These are phyloP conservation scores for Rafetus swinhoei DNA, from an alignment of 2,113 vertebrate genomes.

Conservation along the genomic window DNA sequence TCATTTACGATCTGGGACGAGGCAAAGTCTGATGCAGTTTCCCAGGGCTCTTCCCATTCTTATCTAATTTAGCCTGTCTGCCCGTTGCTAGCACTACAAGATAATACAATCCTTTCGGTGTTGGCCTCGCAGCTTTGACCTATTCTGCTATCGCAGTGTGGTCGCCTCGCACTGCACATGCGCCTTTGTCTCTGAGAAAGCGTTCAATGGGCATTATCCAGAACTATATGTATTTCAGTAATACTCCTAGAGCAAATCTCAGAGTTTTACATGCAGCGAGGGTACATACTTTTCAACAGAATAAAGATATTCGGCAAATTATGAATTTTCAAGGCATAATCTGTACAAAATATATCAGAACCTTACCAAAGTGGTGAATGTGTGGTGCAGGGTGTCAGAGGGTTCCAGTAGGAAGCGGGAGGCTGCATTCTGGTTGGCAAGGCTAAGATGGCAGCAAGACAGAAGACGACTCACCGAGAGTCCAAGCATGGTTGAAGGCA, in stretches of 20 bases:
- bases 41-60: not conserved
- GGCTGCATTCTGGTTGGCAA: not conserved
- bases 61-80: not conserved
- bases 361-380: no score
- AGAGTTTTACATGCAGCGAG: no score
- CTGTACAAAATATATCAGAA: no score
- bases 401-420: not conserved
- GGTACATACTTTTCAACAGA: no score
- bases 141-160: not conserved
- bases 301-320: no score
- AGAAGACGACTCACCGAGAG: not conserved
- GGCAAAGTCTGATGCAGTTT: rapidly evolving
- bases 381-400: no score
- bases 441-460: not conserved
- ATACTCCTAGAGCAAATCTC: no score
- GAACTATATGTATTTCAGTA: no score
- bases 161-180: rapidly evolving
- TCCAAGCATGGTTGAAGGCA: not conserved
- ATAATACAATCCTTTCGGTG: rapidly evolving
- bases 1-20: not conserved
- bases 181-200: no score
- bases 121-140: rapidly evolving
- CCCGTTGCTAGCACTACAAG: rapidly evolving
- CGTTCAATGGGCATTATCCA: no score
- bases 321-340: no score